Evolutionary conservation across 2,888 invertebrate genomes (phyloP), one percentile per base, ranked within the genome.

Genomic region (Dynastes tityus): DNA sequence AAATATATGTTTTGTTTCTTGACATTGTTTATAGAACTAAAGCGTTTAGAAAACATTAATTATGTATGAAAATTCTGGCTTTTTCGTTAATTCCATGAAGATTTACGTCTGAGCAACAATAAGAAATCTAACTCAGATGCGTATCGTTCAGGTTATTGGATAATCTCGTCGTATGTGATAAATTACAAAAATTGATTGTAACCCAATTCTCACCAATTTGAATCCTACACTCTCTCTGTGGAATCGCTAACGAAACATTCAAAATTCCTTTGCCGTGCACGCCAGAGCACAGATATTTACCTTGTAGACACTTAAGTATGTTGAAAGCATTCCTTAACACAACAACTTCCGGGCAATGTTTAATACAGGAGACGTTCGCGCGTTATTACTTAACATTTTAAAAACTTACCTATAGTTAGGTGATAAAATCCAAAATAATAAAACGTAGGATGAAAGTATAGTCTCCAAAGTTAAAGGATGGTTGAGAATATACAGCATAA

Each of bases 271-370:
- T 29, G 27, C 37, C 58, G 61, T 61, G 22, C 29, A n/a, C 61
- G 61, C 22, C 49, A 45, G 9, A 37, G 29, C 27, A 74, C 73
- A 61, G 63, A 74, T 74, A 74, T 74, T 74, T 74, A 74, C 61
- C 49, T 22, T 74, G 40, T 16, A 22, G 61, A 11, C 58, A 74
- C 73, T 74, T 74, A 74, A 74, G n/a, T 74, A 74, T 63, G 27
- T 74, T 74, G 61, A 61, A 74, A 61, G 61, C 40, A 74, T 74
- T 74, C 61, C 63, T 74, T 45, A 29, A 45, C 61, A 45, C 13
- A 61, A 73, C 22, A 37, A 51, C 68, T 68, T 73, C 61, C 61
- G 45, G 37, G 29, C 51, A 32, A 58, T 11, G 29, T 32, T 63
- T 63, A 13, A 9, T 61, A 55, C 11, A 51, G 16, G 49, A 45